Conservation (phyloP, 2,888 invertebrate genomes). For the Eupithecia centaureata region DNA sequence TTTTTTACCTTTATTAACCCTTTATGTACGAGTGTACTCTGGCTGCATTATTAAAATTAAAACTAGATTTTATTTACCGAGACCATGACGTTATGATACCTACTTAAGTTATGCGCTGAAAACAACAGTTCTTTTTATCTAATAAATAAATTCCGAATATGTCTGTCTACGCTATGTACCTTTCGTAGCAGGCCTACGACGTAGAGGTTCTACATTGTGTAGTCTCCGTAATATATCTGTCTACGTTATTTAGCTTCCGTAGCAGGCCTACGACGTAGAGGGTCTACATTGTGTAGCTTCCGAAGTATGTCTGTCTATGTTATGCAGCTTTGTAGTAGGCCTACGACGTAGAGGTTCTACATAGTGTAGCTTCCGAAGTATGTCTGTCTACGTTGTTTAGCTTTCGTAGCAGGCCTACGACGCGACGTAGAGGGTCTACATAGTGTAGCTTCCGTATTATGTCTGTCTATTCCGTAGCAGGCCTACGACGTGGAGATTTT, state of each 20-base stretch:
- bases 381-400: neutral
- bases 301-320: neutral
- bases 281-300: neutral
- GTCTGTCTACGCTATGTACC: too few relatives aligned
- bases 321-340: neutral
- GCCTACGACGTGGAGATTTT: neutral
- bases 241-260: neutral
- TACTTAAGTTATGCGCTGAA: too few relatives aligned
- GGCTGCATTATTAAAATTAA: too few relatives aligned
- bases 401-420: neutral
- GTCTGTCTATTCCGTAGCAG: too few relatives aligned
- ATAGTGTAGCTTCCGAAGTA: neutral
- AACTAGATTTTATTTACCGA: too few relatives aligned
- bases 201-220: neutral
- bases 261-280: neutral
- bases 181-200: neutral
- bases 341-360: neutral
- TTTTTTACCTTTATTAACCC: too few relatives aligned
- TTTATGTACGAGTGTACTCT: too few relatives aligned
- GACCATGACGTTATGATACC: too few relatives aligned
- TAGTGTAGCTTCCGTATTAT: neutral
- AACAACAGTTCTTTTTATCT: too few relatives aligned
- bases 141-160: too few relatives aligned
- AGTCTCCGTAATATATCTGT: neutral
- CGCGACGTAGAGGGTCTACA: constrained; percentile 1